phyloP scores from a whole-genome alignment of 2,888 invertebrate genomes.

The Camponotus fellah region DNA sequence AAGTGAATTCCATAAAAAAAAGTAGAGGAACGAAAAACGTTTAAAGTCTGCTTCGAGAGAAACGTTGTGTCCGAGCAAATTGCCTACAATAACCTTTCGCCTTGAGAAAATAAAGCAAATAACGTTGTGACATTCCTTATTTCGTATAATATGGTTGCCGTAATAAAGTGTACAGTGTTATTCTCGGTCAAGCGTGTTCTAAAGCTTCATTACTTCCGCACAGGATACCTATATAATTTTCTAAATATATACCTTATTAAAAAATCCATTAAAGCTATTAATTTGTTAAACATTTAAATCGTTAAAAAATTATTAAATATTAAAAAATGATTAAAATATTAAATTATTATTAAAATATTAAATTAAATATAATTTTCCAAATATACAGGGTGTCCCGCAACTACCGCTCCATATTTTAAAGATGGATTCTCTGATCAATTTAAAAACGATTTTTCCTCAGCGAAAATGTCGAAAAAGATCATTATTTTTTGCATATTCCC shows the following conservation, averaged over 20 bases:
- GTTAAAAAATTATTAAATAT: not conserved
- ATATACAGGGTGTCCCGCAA: too few relatives aligned
- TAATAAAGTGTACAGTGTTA: slow-evolving; percentile 32
- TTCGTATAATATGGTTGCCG: not conserved
- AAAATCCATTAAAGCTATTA: not conserved
- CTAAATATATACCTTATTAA: not conserved
- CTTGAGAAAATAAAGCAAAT: slow-evolving; percentile 55
- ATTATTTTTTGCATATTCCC: too few relatives aligned
- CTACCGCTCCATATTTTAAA: too few relatives aligned
- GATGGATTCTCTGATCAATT: too few relatives aligned
- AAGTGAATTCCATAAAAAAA: slow-evolving; percentile 51
- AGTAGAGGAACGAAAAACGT: slow-evolving; percentile 58
- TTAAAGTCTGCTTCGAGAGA: slow-evolving; percentile 59
- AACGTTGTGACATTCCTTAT: slow-evolving; percentile 15
- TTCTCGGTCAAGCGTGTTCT: not conserved
- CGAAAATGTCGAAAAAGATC: too few relatives aligned
- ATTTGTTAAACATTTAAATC: not conserved
- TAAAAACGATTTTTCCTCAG: too few relatives aligned
- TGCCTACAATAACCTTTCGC: slow-evolving; percentile 56
- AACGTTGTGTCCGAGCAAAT: slow-evolving; percentile 54
- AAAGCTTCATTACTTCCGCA: slow-evolving; percentile 20
- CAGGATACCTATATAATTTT: not conserved
- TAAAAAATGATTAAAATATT: not conserved
- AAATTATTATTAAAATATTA: too few relatives aligned
- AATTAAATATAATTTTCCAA: not conserved